phyloP scores from a whole-genome alignment of 2,888 invertebrate genomes.

The Rhingia rostrata region DNA sequence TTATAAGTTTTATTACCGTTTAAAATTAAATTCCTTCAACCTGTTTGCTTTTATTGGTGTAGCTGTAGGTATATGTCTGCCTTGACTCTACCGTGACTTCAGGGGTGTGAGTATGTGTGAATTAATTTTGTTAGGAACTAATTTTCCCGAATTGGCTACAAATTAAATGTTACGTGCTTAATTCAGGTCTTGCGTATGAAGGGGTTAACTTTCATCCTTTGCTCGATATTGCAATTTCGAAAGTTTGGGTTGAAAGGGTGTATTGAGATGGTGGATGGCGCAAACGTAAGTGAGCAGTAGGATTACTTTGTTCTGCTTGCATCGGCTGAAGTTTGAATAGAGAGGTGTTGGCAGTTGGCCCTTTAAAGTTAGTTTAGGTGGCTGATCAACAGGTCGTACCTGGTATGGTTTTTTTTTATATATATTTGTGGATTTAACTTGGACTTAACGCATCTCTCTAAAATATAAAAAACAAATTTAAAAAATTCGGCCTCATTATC shows the following conservation, averaged over 20 bases:
- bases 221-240: neutral
- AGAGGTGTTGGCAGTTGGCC: no score
- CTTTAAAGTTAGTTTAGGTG: no score
- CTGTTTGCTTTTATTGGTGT: slow-evolving; percentile 61
- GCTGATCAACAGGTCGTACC: no score
- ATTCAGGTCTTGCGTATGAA: slow-evolving; percentile 1
- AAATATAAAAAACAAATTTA: no score
- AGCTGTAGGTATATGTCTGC: neutral
- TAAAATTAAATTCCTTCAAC: slow-evolving; percentile 74
- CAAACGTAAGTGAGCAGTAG: no score
- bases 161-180: slow-evolving; percentile 44
- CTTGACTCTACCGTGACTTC: neutral
- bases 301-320: no score
- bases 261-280: neutral
- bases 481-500: no score
- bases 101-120: slow-evolving; percentile 27
- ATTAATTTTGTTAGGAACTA: slow-evolving; percentile 60
- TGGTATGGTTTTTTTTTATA: no score
- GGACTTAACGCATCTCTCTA: no score
- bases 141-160: slow-evolving; percentile 59
- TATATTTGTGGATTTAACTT: no score
- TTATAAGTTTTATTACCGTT: slow-evolving; percentile 73
- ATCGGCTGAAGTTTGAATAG: no score
- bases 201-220: neutral
- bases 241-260: neutral